Evolutionary conservation across 2,113 vertebrate genomes (phyloP).

Genomic region (Amphiprion percula): DNA sequence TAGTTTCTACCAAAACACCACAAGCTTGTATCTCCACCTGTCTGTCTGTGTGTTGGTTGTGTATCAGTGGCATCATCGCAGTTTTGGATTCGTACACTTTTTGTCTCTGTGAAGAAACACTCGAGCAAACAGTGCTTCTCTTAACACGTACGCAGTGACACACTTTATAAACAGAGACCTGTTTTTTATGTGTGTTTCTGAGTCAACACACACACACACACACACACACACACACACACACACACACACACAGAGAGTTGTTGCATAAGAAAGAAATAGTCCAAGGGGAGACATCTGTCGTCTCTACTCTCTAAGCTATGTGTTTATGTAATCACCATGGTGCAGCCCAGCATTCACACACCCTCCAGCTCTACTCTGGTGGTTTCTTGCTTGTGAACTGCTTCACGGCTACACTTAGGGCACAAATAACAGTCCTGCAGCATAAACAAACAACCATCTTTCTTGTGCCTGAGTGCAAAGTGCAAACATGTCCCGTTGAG

Average conservation of each 20-base stretch:
- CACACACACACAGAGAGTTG: conserved; percentile 10
- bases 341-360: conserved; percentile 30
- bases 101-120: background rate
- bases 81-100: background rate
- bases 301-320: conserved; percentile 55
- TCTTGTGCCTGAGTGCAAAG: conserved; percentile 1
- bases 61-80: background rate
- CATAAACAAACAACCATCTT: background rate
- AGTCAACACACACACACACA: conserved; percentile 3
- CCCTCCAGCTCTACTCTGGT: conserved; percentile 28
- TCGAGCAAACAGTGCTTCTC: conserved; percentile 15
- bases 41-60: background rate
- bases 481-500: background rate
- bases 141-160: conserved; percentile 25
- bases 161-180: conserved; percentile 28
- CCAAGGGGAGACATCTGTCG: conserved; percentile 70
- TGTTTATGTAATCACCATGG: conserved; percentile 78
- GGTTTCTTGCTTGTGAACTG: conserved; percentile 23
- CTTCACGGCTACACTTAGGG: conserved; percentile 1
- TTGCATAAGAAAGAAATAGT: conserved; percentile 77
- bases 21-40: background rate
- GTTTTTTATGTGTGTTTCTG: conserved; percentile 40
- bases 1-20: conserved; percentile 35
- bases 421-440: background rate
- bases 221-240: conserved; percentile 29